Evolutionary conservation across 2,113 vertebrate genomes (phyloP), one percentile per base, ranked within the genome.

Genomic region (Oenanthe oenanthe): DNA sequence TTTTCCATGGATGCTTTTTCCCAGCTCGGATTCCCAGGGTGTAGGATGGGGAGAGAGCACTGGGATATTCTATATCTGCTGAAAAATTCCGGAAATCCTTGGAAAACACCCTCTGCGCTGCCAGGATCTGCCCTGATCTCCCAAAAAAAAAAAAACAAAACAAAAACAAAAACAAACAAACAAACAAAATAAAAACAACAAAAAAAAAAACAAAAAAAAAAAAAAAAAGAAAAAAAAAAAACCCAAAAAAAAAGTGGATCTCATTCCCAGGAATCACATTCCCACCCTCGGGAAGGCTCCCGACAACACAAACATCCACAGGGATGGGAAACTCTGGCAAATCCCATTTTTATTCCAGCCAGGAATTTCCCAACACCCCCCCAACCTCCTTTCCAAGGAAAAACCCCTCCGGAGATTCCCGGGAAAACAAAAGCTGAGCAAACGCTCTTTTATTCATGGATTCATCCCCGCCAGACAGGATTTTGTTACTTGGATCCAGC

Each of bases 11-110:
- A 48, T 50, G 14, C 8, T 26, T 50, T 25, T 77, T 51, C 8
- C 10, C 56, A 29, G 32, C 24, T 11, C 1, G 0, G 4, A 5
- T 22, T 34, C 17, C 50, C 48, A 3, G 9, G 34, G 24, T 2
- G 1, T 3, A 19, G 36, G 50, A 13, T 19, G 34, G 56, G 21
- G 50, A 22, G 36, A 61, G 8, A 51, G 16, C 7, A 1, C 9
- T 32, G 2, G 25, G 45, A 79, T 1, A 13, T 51, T 40, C 22
- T n/a, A 22, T 20, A 34, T 6, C 34, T 17, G 17, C 13, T 0
- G 3, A 32, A 85, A 73, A n/a, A 88, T 4, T 29, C 65, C 13
- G 0, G 5, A 61, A 31, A 10, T 15, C 47, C 31, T 63, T 18
- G 22, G 40, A 19, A 50, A 91, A 61, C 0, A 10, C 4, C 26